Conservation (phyloP, 2,113 vertebrate species). For the Jaculus jaculus region DNA sequence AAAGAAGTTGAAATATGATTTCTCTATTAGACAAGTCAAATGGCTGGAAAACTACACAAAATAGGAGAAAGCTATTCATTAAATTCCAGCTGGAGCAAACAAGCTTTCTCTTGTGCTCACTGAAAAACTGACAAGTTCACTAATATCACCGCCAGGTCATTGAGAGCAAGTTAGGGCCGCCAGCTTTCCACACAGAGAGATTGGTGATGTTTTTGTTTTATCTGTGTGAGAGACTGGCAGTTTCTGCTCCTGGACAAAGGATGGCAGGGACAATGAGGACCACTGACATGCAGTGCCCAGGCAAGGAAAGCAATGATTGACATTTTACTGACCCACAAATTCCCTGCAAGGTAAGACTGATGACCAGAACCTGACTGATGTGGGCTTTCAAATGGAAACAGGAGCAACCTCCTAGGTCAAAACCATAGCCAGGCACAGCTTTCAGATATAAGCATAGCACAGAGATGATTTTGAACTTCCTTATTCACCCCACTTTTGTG, state of each 20-base stretch:
- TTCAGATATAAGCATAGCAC: background rate
- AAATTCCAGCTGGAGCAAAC: conserved; percentile 60
- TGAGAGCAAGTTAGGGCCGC: background rate
- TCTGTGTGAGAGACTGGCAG: background rate
- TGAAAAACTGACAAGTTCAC: conserved; percentile 64
- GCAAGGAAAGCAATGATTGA: background rate
- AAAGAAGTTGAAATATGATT: conserved; percentile 70
- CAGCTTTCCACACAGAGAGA: background rate
- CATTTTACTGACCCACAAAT: background rate
- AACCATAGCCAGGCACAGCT: background rate
- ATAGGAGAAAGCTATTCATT: conserved; percentile 68
- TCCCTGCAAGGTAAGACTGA: background rate
- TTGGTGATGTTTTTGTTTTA: background rate
- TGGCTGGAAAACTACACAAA: conserved; percentile 58
- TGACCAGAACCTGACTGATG: background rate
- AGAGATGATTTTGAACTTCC: background rate
- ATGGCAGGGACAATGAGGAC: background rate
- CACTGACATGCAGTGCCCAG: background rate
- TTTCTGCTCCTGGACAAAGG: background rate
- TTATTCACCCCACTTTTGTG: background rate
- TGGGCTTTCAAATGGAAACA: conserved; percentile 32
- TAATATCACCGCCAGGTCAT: background rate
- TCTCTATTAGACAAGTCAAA: conserved; percentile 63
- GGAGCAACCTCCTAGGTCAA: background rate
- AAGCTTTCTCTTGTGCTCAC: conserved; percentile 50